These are phyloP conservation scores for Phrynocephalus guinanensis DNA, from an alignment of 2,797 vertebrate genomes.

Conservation along the genomic window DNA sequence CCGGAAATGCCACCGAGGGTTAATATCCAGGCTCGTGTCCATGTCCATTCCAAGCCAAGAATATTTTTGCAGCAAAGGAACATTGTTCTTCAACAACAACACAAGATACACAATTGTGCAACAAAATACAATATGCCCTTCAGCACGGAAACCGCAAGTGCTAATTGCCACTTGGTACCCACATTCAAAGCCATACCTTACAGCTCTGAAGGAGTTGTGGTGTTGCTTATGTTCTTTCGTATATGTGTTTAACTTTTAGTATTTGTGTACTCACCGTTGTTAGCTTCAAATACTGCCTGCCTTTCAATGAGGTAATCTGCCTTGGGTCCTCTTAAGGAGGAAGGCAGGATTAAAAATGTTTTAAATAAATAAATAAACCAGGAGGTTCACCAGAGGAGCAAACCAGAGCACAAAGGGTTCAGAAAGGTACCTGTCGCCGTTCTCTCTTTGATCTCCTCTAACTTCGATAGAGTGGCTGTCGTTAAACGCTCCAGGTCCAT, in stretches of 20 bases:
- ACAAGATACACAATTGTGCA: not conserved
- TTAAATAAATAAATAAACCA: not conserved
- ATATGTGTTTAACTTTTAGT: too few relatives aligned
- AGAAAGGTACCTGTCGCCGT: constrained; percentile 86
- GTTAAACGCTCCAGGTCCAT: constrained; percentile 92
- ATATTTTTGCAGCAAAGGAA: not conserved
- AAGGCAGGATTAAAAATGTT: too few relatives aligned
- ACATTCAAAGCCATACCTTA: too few relatives aligned
- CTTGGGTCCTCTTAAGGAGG: too few relatives aligned
- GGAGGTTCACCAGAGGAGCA: too few relatives aligned
- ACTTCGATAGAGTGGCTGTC: constrained; percentile 91
- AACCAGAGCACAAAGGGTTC: not conserved
- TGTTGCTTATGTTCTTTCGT: too few relatives aligned
- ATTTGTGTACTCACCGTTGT: too few relatives aligned
- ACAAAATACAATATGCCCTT: not conserved
- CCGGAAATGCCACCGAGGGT: not conserved
- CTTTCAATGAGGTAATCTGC: too few relatives aligned
- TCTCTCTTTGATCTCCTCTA: constrained; percentile 96
- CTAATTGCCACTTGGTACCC: too few relatives aligned
- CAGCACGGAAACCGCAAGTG: too few relatives aligned
- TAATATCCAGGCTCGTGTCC: not conserved
- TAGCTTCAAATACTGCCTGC: too few relatives aligned
- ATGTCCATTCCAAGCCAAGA: not conserved
- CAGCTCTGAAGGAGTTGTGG: too few relatives aligned
- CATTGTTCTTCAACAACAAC: not conserved